Evolutionary conservation across 2,888 invertebrate species (phyloP).

Genomic region (Mythimna pallens): DNA sequence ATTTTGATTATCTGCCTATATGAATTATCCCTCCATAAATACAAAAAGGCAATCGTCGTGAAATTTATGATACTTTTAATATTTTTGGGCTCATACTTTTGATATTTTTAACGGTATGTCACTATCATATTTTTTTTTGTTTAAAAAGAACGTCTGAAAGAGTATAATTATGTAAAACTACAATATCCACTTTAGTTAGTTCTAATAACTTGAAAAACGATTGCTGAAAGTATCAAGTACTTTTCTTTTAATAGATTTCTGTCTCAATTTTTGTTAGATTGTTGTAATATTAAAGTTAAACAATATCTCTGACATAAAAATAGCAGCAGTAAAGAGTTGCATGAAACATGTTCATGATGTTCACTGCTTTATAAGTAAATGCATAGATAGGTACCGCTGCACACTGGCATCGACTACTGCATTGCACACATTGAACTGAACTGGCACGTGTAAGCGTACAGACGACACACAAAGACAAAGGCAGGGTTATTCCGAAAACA

Average conservation of each 20-base stretch:
- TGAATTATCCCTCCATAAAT: conserved; percentile 10
- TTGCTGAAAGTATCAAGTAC: no score
- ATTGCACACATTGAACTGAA: conserved; percentile 70
- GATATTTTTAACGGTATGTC: background rate
- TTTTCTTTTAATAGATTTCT: background rate
- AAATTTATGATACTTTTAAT: conserved; percentile 1
- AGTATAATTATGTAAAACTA: background rate
- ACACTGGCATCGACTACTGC: conserved; percentile 68
- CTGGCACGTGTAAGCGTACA: conserved; percentile 78
- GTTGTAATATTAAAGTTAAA: background rate
- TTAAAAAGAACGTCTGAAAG: background rate
- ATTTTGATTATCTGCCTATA: conserved; percentile 19
- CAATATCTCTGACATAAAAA: background rate
- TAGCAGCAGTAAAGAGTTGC: conserved; percentile 6
- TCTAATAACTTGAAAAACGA: background rate
- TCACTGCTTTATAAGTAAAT: conserved; percentile 43
- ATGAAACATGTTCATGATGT: conserved; percentile 44
- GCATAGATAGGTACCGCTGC: conserved; percentile 64
- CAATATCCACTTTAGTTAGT: background rate
- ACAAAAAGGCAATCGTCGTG: conserved; percentile 1
- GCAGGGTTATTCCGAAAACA: conserved; percentile 63
- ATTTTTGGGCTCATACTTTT: background rate
- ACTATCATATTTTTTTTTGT: background rate
- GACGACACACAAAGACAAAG: conserved; percentile 65
- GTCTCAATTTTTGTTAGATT: background rate